Evolutionary conservation across 1,140 invertebrate genomes (phyloP), one percentile per base, ranked within the genome.

Genomic region (Schlechtendalia chinensis): DNA sequence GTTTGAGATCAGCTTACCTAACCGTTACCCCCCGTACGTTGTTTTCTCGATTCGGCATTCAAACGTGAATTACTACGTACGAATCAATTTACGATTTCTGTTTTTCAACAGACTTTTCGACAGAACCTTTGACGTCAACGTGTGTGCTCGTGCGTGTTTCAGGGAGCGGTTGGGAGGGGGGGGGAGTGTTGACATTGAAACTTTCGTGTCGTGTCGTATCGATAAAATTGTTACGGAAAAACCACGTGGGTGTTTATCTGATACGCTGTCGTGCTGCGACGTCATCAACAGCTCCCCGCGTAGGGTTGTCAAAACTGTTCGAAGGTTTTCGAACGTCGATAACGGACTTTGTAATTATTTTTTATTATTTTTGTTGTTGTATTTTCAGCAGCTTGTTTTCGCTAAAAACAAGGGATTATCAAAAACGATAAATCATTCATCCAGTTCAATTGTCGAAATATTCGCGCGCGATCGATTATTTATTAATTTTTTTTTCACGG

Each of bases 311-410:
- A 53, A 71, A 39, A 53, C 17, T 5, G 27, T 71, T 53, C 19
- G 24, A 71, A 71, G 67, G 67, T 71, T 71, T 50, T 71, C 27
- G n/a, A n/a, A n/a, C 45, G 45, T 71, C 14, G 24, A 53, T 27
- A 53, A 10, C 6, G 4, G n/a, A n/a, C 14, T 47, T 69, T 47
- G 16, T 45, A 45, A 39, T 45, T 39, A 19, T 4, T 39, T n/a
- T 39, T 39, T 39, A 39, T 39, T 39, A 4, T 39, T 32, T 65
- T 47, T 24, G n/a, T n/a, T n/a, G n/a, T n/a, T 24, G 3, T 47
- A 47, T 2, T 39, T 69, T 47, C n/a, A 69, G n/a, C 22, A 32
- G 24, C 12, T 8, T 22, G 14, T n/a, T 39, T 24, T n/a, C 19
- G 19, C 8, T n/a, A n/a, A 65, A n/a, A 65, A 61, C 17, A 65